Conservation (phyloP, 2,113 vertebrate species). For the Psettodes erumei region DNA sequence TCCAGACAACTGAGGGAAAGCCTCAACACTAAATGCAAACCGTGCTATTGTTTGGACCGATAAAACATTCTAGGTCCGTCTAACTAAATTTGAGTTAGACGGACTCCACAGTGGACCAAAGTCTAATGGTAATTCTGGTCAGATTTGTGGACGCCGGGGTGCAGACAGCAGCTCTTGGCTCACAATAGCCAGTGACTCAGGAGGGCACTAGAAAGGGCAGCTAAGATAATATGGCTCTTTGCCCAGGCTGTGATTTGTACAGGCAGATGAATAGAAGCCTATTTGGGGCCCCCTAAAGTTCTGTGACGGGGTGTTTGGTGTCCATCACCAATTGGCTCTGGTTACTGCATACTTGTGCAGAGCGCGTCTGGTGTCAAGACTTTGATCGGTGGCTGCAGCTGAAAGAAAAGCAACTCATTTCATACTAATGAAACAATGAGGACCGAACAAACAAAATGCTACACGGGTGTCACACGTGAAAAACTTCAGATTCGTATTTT, state of each 20-base stretch:
- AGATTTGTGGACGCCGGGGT: slow-evolving; percentile 59
- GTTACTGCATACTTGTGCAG: slow-evolving; percentile 75
- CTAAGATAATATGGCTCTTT: slow-evolving; percentile 77
- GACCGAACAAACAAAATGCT: slow-evolving; percentile 24
- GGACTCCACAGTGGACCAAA: slow-evolving; percentile 27
- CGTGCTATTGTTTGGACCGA: slow-evolving; percentile 12
- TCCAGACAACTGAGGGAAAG: neutral
- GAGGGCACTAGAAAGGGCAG: slow-evolving; percentile 78
- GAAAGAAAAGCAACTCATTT: slow-evolving; percentile 45
- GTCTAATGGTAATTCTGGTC: slow-evolving; percentile 54
- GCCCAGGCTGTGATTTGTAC: slow-evolving; percentile 74
- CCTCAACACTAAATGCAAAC: slow-evolving; percentile 13
- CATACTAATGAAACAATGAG: slow-evolving; percentile 45
- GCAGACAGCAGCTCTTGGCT: slow-evolving; percentile 69
- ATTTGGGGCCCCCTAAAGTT: slow-evolving; percentile 70
- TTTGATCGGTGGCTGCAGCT: slow-evolving; percentile 73
- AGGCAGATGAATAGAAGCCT: slow-evolving; percentile 78
- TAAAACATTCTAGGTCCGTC: slow-evolving; percentile 14
- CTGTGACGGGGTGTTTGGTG: slow-evolving; percentile 76
- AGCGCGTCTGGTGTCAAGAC: slow-evolving; percentile 77
- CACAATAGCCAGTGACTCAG: slow-evolving; percentile 71
- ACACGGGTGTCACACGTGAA: neutral
- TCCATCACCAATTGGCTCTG: slow-evolving; percentile 78
- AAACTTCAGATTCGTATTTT: neutral
- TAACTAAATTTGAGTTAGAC: slow-evolving; percentile 44